These are phyloP conservation scores for Luscinia luscinia DNA, from an alignment of 2,797 vertebrate species.

Conservation along the genomic window DNA sequence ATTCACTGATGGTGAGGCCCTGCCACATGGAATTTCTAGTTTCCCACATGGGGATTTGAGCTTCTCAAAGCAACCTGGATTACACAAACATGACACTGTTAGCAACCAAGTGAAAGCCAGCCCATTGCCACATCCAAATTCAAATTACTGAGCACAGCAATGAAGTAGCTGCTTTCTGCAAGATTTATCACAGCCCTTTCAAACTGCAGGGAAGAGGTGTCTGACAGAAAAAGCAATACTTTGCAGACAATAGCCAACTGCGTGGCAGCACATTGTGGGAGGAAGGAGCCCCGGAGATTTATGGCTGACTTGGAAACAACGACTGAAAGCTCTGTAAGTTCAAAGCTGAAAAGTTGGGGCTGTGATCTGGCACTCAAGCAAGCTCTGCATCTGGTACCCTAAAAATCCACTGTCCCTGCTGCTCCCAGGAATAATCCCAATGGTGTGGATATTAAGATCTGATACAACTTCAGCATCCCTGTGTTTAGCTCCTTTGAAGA, in stretches of 20 bases:
- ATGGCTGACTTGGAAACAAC: constrained; percentile 18
- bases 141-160: neutral
- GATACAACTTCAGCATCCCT: neutral
- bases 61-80: neutral
- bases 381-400: constrained; percentile 32
- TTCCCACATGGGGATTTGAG: neutral
- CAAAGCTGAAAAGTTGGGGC: constrained; percentile 14
- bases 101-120: neutral
- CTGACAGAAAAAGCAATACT: neutral
- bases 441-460: accelerated
- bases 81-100: neutral
- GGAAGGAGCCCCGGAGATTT: constrained; percentile 26
- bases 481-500: neutral
- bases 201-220: neutral
- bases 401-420: neutral
- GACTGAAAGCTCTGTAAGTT: constrained; percentile 20
- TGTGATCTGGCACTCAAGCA: neutral
- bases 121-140: neutral
- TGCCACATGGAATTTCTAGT: neutral
- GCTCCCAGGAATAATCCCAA: neutral
- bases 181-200: constrained; percentile 3
- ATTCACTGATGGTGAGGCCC: accelerated
- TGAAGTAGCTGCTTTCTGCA: constrained; percentile 21
- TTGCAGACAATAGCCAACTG: neutral
- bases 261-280: neutral